Percentiles rank a stretch among this genome's conserved stretches.
Evolutionary conservation across 1,140 invertebrate genomes (phyloP).

Genomic region (Agrypnia vestita): DNA sequence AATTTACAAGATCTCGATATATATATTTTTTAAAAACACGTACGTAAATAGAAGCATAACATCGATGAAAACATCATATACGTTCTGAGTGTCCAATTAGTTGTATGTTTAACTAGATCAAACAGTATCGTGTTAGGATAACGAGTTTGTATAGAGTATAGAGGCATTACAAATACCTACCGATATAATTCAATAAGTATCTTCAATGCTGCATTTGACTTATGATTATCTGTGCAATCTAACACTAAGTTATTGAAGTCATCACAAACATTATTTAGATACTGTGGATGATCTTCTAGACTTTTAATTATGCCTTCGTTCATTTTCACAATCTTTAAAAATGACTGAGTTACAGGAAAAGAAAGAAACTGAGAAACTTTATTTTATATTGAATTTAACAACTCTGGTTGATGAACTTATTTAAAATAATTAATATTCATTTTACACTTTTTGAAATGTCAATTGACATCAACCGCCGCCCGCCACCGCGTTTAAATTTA

Average conservation of each 20-base stretch:
- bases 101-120: too few species aligned
- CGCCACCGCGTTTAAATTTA: background rate
- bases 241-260: conserved; percentile 15
- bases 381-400: too few species aligned
- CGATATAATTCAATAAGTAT: conserved; percentile 29
- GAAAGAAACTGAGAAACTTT: too few species aligned
- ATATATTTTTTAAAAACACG: too few species aligned
- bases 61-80: too few species aligned
- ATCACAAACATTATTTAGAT: background rate
- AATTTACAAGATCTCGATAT: too few species aligned
- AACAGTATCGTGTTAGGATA: too few species aligned
- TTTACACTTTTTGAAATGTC: conserved; percentile 16
- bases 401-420: too few species aligned
- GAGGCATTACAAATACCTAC: background rate
- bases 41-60: too few species aligned
- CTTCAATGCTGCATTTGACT: conserved; percentile 29
- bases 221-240: conserved; percentile 21
- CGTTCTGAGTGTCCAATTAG: too few species aligned
- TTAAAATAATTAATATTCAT: background rate
- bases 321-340: background rate
- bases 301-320: background rate
- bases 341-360: too few species aligned
- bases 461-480: conserved; percentile 9
- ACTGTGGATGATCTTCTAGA: conserved; percentile 21
- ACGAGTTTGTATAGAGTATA: too few species aligned